Conservation (phyloP, 23 tunicate genomes). For the Trididemnum nubilum region DNA sequence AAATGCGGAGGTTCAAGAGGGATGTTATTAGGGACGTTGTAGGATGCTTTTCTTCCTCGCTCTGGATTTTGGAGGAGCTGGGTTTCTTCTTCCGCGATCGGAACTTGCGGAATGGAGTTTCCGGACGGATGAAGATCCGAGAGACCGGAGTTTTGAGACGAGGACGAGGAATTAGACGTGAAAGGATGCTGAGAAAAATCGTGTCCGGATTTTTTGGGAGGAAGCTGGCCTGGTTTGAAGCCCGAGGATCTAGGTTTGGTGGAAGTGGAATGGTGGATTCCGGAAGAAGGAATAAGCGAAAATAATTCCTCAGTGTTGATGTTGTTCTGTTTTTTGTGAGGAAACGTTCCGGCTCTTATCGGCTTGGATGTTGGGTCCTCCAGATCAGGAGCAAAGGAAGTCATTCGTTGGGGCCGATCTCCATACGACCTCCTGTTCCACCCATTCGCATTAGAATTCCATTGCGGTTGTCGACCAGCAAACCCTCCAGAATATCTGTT, state of each 20-base stretch:
- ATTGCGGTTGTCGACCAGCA: not conserved
- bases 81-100: not conserved
- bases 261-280: not conserved
- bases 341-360: conserved; percentile 64
- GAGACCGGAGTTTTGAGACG: not conserved
- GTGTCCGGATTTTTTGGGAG: not conserved
- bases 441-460: not conserved
- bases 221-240: not conserved
- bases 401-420: not conserved
- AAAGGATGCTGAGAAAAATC: not conserved
- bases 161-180: not conserved
- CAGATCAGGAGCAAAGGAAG: conserved; percentile 51
- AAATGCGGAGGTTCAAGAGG: not conserved
- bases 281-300: conserved; percentile 22
- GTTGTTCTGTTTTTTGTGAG: conserved; percentile 38
- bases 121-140: not conserved
- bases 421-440: conserved; percentile 1
- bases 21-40: conserved; percentile 10
- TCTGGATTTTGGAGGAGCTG: not conserved
- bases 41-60: conserved; percentile 5
- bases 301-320: conserved; percentile 5
- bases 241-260: not conserved
- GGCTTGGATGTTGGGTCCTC: conserved; percentile 20
- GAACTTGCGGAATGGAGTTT: not conserved
- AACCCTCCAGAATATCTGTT: conserved; percentile 39